Percentiles rank a stretch among this genome's conserved stretches.
Evolutionary conservation across 2,113 vertebrate genomes (phyloP).

Genomic region (Tyrannus savana): DNA sequence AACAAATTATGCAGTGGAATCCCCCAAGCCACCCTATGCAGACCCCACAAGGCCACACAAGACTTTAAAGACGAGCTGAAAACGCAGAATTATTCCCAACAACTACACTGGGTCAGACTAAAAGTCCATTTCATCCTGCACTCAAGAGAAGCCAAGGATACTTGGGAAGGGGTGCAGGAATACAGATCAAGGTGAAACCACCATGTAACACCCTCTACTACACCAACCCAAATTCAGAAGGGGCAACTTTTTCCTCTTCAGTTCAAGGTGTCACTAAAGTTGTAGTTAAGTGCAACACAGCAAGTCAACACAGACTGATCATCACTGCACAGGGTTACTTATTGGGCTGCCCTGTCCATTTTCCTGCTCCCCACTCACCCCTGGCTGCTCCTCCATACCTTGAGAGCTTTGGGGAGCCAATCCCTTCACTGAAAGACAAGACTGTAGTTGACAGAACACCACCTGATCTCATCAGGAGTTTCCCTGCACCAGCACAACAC

Average conservation of each 20-base stretch:
- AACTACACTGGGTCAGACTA: fast-evolving
- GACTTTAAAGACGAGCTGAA: neutral
- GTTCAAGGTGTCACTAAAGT: neutral
- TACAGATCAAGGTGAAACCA: neutral
- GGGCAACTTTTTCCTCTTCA: neutral
- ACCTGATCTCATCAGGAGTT: neutral
- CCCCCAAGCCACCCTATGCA: neutral
- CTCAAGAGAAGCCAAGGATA: neutral
- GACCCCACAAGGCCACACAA: neutral
- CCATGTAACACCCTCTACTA: fast-evolving
- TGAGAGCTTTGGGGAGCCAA: neutral
- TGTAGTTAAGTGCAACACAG: neutral
- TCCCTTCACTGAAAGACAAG: fast-evolving
- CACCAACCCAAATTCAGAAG: neutral
- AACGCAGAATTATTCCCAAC: neutral
- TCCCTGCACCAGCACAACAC: neutral
- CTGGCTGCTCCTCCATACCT: neutral
- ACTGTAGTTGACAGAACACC: neutral
- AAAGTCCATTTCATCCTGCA: neutral
- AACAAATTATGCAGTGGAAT: neutral
- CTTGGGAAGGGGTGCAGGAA: neutral
- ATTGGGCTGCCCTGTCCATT: neutral
- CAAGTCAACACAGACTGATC: neutral
- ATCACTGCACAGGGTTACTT: fast-evolving
- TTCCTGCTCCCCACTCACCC: neutral